Conservation (phyloP, 2,888 invertebrate genomes). For the Nephrotoma appendiculata region DNA sequence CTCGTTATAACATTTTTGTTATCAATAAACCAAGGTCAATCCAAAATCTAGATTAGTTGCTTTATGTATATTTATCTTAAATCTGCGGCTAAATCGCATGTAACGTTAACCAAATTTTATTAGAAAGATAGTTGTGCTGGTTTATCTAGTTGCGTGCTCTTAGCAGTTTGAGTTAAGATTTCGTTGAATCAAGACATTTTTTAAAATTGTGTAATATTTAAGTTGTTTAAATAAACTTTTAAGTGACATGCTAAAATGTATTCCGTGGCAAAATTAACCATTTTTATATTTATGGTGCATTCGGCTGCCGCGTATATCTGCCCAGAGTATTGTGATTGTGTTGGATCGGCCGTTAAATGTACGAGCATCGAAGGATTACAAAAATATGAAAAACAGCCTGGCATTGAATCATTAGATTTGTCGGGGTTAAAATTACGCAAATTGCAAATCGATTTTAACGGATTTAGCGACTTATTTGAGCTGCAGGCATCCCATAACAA, state of each 20-base stretch:
- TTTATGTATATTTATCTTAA: background rate
- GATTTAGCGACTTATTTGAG: background rate
- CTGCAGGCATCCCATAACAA: background rate
- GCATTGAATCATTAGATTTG: background rate
- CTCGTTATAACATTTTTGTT: background rate
- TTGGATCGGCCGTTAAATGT: background rate
- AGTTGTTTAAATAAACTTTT: background rate
- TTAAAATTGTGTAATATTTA: background rate
- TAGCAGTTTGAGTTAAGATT: background rate
- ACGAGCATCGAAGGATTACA: background rate
- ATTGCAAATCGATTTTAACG: background rate
- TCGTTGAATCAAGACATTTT: background rate
- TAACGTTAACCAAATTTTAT: background rate
- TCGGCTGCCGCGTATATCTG: background rate
- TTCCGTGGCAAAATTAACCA: background rate
- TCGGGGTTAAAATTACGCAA: background rate
- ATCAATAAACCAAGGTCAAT: background rate
- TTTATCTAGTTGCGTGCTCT: background rate
- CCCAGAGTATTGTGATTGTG: background rate
- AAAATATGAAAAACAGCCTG: background rate
- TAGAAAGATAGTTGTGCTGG: background rate
- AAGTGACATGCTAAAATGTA: background rate
- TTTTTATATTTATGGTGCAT: background rate
- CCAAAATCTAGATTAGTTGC: background rate
- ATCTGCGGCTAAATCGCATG: background rate